These are phyloP conservation scores for Bombus ignitus DNA, from an alignment of 1,140 invertebrate species.

Conservation along the genomic window DNA sequence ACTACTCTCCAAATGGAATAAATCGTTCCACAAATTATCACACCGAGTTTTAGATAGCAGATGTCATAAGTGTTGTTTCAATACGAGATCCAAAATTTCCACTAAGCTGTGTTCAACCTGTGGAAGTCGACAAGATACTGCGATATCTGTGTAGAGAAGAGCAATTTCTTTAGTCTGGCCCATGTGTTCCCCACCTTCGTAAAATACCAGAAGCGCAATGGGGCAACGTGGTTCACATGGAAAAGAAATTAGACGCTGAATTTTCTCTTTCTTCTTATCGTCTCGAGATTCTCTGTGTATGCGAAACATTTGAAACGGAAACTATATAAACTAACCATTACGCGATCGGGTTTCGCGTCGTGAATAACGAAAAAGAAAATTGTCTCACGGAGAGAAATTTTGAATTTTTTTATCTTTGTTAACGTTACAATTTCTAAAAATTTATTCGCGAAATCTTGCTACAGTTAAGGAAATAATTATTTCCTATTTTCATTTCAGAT, in stretches of 20 bases:
- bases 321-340: background rate
- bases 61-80: background rate
- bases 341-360: constrained; percentile 9
- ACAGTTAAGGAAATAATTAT: too few species aligned
- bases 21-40: background rate
- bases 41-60: background rate
- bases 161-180: constrained; percentile 28
- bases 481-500: too few species aligned
- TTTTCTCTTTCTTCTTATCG: background rate
- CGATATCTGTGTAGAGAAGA: constrained; percentile 23
- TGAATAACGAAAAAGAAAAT: background rate
- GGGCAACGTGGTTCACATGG: background rate
- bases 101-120: background rate
- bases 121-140: constrained; percentile 5
- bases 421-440: background rate
- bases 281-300: background rate
- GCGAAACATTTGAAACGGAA: background rate
- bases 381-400: background rate
- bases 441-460: background rate
- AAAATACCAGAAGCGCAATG: background rate
- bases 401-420: background rate
- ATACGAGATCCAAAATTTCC: background rate
- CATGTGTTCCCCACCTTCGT: constrained; percentile 47
- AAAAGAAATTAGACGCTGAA: background rate
- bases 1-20: background rate